Percentiles rank a stretch among this genome's conserved stretches.
These are phyloP conservation scores for Euglossa dilemma DNA, from an alignment of 1,140 invertebrate species.

Conservation along the genomic window DNA sequence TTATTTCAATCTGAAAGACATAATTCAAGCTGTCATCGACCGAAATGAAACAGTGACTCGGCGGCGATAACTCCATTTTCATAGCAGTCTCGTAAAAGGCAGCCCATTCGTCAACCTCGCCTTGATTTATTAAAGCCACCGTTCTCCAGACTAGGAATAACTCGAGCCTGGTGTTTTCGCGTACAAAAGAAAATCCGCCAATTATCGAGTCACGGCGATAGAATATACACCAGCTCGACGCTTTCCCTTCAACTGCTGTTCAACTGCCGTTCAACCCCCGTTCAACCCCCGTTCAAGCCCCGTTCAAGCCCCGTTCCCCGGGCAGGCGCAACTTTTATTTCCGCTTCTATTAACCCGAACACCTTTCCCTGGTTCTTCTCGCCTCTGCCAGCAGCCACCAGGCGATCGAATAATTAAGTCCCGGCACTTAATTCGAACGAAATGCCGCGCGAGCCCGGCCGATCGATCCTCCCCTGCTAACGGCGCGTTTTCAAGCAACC, in stretches of 20 bases:
- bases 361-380: slow-evolving; percentile 6
- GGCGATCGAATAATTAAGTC: slow-evolving; percentile 60
- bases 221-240: neutral
- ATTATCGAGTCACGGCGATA: too few species aligned
- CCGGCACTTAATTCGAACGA: slow-evolving; percentile 53
- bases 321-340: slow-evolving; percentile 44
- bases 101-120: too few species aligned
- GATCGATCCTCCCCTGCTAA: slow-evolving; percentile 33
- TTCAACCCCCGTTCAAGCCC: slow-evolving; percentile 1
- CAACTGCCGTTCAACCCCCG: neutral
- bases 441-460: neutral
- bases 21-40: too few species aligned
- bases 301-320: neutral
- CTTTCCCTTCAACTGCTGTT: neutral
- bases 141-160: too few species aligned
- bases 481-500: slow-evolving; percentile 33
- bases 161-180: too few species aligned
- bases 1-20: too few species aligned
- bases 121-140: too few species aligned
- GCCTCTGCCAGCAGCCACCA: neutral
- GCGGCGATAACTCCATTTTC: too few species aligned
- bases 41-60: too few species aligned
- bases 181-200: too few species aligned
- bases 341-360: slow-evolving; percentile 36
- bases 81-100: too few species aligned